These are phyloP conservation scores for Phthorimaea operculella DNA, from an alignment of 1,140 invertebrate genomes.

Conservation along the genomic window DNA sequence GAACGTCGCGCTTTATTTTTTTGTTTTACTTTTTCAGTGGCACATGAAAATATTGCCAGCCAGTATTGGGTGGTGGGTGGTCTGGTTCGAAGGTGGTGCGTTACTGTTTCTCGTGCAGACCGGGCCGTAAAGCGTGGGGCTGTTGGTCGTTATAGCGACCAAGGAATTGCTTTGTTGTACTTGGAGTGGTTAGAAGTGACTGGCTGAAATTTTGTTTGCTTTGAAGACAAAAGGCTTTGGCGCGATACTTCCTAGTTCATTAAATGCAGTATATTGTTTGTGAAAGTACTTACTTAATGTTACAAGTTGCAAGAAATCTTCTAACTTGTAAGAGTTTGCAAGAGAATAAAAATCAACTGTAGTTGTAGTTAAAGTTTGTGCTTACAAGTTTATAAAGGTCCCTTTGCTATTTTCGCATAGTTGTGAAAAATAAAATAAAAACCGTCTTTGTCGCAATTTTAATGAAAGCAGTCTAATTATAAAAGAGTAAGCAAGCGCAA, in stretches of 20 bases:
- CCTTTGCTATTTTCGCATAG: too few relatives aligned
- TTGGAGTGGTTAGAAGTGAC: slow-evolving; percentile 41
- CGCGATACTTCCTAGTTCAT: not conserved
- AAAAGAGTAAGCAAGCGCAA: too few relatives aligned
- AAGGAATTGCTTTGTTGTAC: slow-evolving; percentile 58
- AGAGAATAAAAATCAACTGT: too few relatives aligned
- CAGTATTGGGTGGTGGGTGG: slow-evolving; percentile 25
- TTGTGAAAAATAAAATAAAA: too few relatives aligned
- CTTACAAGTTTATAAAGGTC: too few relatives aligned
- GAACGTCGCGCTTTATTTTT: slow-evolving; percentile 4
- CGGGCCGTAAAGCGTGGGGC: slow-evolving; percentile 63
- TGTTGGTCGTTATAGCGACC: slow-evolving; percentile 65
- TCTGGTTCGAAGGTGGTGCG: slow-evolving; percentile 58
- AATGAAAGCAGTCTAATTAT: too few relatives aligned
- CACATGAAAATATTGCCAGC: slow-evolving; percentile 5
- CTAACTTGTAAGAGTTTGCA: too few relatives aligned
- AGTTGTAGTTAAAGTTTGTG: too few relatives aligned
- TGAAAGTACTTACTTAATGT: not conserved
- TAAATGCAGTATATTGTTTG: not conserved
- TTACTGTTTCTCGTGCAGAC: slow-evolving; percentile 63
- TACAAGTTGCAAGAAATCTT: too few relatives aligned
- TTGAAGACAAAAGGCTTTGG: not conserved
- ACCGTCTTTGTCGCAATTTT: too few relatives aligned
- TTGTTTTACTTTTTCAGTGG: slow-evolving; percentile 10
- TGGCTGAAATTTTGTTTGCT: slow-evolving; percentile 1